A percentile compares a stretch with the other conserved stretches of the same genome.
Conservation (phyloP, 2,888 invertebrate species). For the Morpho achilles region DNA sequence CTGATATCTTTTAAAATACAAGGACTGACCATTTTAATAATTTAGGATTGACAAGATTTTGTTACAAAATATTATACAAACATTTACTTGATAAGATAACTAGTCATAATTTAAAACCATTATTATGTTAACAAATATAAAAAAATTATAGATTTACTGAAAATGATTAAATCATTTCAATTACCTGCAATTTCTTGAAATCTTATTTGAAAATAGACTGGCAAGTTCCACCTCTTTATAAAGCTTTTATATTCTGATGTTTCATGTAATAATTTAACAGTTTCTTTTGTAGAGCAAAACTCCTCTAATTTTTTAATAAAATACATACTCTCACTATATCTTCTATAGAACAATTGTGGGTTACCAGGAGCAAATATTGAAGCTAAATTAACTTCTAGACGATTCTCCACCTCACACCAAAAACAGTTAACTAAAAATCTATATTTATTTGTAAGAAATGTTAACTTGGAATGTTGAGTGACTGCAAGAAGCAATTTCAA, state of each 20-base stretch:
- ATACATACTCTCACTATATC: conserved; percentile 87
- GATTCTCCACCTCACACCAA: conserved; percentile 91
- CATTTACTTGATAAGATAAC: too few species aligned
- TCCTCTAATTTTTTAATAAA: conserved; percentile 86
- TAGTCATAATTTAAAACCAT: too few species aligned
- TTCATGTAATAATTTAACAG: conserved; percentile 79
- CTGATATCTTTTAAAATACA: too few species aligned
- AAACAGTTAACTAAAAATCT: conserved; percentile 87
- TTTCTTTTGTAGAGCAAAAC: conserved; percentile 79
- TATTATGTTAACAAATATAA: too few species aligned
- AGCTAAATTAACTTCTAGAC: conserved; percentile 88
- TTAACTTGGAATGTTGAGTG: conserved; percentile 71
- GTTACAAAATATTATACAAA: too few species aligned
- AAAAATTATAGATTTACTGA: neutral
- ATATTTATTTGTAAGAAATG: conserved; percentile 61
- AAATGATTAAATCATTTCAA: neutral
- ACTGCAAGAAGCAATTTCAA: conserved; percentile 78
- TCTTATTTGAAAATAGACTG: conserved; percentile 97
- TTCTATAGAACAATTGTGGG: conserved; percentile 90
- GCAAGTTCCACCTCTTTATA: conserved; percentile 93
- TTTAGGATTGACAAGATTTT: too few species aligned
- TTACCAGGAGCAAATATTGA: conserved; percentile 95
- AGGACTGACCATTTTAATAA: too few species aligned
- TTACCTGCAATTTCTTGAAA: conserved; percentile 94
- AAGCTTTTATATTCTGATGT: conserved; percentile 88